phyloP scores from a whole-genome alignment of 2,888 invertebrate species.

The Aphrophora alni region DNA sequence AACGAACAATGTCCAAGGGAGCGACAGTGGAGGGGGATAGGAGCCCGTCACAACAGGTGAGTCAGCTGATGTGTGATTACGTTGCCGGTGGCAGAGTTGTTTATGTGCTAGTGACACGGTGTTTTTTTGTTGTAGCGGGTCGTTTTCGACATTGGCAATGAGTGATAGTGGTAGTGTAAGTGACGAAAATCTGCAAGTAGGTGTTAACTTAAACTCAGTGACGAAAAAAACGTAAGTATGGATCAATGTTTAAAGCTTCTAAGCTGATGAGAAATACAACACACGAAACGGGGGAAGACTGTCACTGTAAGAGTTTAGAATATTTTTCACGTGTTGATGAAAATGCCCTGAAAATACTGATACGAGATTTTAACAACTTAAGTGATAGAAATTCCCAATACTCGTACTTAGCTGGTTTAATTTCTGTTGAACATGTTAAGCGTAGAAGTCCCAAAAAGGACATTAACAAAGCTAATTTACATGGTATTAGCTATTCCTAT shows the following conservation, averaged over 20 bases:
- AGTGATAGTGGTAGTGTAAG: constrained; percentile 10
- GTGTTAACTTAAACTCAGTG: constrained; percentile 5
- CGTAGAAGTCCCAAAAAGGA: constrained; percentile 2
- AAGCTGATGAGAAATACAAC: constrained; percentile 13
- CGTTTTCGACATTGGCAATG: neutral
- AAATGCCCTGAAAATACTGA: neutral
- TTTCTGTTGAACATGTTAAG: neutral
- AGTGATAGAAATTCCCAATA: constrained; percentile 18
- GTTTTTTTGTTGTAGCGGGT: neutral
- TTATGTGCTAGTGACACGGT: neutral
- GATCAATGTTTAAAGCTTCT: constrained; percentile 2
- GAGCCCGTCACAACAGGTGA: neutral
- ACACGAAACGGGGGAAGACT: constrained; percentile 15
- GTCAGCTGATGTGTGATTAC: neutral
- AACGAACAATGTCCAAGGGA: neutral
- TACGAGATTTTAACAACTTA: neutral
- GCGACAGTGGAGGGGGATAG: neutral
- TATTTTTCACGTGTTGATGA: neutral
- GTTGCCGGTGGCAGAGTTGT: neutral
- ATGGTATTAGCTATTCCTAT: constrained; percentile 6
- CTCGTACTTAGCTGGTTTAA: constrained; percentile 9
- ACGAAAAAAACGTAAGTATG: constrained; percentile 3
- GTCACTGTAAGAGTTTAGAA: neutral
- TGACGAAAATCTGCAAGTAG: neutral
- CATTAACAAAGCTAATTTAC: neutral